Base-by-base conservation (phyloP, 2,113 vertebrate genomes). In the Lichenostomus cassidix region DNA sequence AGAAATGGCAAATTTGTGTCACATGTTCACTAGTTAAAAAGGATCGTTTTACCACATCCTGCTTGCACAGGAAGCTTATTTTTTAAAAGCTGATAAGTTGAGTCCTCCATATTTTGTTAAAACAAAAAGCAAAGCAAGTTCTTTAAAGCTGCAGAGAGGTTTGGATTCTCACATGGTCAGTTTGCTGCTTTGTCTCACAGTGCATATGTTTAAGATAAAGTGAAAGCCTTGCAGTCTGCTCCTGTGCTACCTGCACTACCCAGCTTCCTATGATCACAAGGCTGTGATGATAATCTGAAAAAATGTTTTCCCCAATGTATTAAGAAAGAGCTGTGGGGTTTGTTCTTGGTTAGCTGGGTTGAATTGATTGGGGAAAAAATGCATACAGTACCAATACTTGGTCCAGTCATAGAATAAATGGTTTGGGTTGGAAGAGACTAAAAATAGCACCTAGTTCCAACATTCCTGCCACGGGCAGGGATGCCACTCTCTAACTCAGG, bases 1-100 rank as follows among this genome's bases (percentile, higher is more conserved):
- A 92, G 35, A 94, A 94, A 80, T 60, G 60, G 44, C 52, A 90
- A 73, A 77, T 77, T 90, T 89, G 71, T 17, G 63, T 41, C 74
- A 59, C 27, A 78, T 70, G n/a, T 90, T 91, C 64, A 91, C 33
- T 39, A 88, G 41, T 76, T 85, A 83, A 87, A 95, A 95, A 74
- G 71, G 41, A 92, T 80, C 59, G 31, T 91, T 79, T 73, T 88
- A 52, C 73, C 80, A 81, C 78, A 73, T 95, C 83, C 83, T 92
- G 47, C 83, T 70, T 96, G 64, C 13, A 21, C 81, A 85, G 89
- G 84, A 92, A 78, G 59, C 31, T 89, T 85, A 5, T 41, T 95
- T 95, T 94, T 59, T 12, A 24, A 33, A 86, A 90, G 27, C 29
- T 64, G 86, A 4, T 84, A 93, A 76, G 25, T 76, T 83, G 50